Conservation (phyloP, 2,888 invertebrate species). For the Gasteruption jaculator region DNA sequence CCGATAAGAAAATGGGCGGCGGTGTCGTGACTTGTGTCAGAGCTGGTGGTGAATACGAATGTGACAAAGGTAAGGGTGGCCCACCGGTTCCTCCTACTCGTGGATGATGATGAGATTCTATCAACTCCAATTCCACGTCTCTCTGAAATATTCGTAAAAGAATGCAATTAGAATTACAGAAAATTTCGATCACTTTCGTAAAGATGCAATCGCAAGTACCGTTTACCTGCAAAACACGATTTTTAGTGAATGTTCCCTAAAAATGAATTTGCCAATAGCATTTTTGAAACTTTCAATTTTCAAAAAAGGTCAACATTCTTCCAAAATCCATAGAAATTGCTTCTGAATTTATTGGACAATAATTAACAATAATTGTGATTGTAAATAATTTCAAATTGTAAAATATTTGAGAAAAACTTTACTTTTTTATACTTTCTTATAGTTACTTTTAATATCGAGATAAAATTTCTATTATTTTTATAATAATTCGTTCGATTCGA, state of each 20-base stretch:
- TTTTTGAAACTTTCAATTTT: too few species aligned
- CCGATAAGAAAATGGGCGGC: conserved; percentile 47
- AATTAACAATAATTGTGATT: too few species aligned
- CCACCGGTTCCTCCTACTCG: conserved; percentile 50
- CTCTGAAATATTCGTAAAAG: conserved; percentile 35
- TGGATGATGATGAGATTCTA: conserved; percentile 46
- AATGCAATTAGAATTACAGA: conserved; percentile 3
- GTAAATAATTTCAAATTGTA: too few species aligned
- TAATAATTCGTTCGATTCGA: too few species aligned
- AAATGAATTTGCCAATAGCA: background rate
- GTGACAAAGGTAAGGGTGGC: conserved; percentile 47
- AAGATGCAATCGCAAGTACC: background rate
- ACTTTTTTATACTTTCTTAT: too few species aligned
- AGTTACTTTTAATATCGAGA: too few species aligned
- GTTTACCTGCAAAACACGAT: too few species aligned
- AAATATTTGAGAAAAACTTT: too few species aligned
- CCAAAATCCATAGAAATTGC: background rate
- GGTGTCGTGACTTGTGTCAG: conserved; percentile 57
- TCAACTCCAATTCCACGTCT: conserved; percentile 44
- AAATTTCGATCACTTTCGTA: background rate
- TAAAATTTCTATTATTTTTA: too few species aligned
- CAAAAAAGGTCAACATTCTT: too few species aligned
- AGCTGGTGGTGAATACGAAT: conserved; percentile 49
- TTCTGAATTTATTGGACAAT: background rate
- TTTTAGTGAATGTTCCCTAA: background rate